These are phyloP conservation scores for Cyrtonyx montezumae DNA, from an alignment of 2,113 vertebrate species.

Conservation along the genomic window DNA sequence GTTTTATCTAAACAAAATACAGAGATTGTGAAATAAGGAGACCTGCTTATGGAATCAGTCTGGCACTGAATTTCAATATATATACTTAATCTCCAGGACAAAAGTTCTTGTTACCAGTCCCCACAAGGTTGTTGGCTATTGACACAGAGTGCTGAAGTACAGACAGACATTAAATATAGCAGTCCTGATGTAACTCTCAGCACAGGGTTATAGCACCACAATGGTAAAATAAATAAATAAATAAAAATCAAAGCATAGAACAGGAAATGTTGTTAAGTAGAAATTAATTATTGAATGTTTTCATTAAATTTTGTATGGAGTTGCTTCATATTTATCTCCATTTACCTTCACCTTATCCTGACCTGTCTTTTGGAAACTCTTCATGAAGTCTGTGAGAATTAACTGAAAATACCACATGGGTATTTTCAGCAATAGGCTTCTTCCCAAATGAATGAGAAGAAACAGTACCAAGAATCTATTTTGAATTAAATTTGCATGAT, in stretches of 20 bases:
- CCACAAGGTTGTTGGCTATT: neutral
- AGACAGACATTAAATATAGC: neutral
- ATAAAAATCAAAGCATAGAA: too few species aligned
- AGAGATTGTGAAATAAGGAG: neutral
- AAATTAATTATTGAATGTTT: neutral
- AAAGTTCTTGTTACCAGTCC: neutral
- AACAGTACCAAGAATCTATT: neutral
- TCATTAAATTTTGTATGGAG: neutral
- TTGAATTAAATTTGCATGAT: neutral
- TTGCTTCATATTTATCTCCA: neutral
- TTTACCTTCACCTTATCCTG: neutral
- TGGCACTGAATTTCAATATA: neutral
- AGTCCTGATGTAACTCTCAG: neutral
- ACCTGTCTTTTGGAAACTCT: neutral
- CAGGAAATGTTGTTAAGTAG: neutral
- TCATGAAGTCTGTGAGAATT: neutral
- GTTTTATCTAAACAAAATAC: neutral
- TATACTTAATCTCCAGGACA: neutral
- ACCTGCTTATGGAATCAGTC: neutral
- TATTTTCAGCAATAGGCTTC: neutral
- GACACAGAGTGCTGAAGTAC: neutral
- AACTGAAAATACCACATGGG: neutral
- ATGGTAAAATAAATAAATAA: neutral
- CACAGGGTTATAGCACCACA: neutral
- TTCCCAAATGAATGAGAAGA: neutral